Evolutionary conservation across 2,888 invertebrate species (phyloP).

Genomic region (Trichopria drosophilae): DNA sequence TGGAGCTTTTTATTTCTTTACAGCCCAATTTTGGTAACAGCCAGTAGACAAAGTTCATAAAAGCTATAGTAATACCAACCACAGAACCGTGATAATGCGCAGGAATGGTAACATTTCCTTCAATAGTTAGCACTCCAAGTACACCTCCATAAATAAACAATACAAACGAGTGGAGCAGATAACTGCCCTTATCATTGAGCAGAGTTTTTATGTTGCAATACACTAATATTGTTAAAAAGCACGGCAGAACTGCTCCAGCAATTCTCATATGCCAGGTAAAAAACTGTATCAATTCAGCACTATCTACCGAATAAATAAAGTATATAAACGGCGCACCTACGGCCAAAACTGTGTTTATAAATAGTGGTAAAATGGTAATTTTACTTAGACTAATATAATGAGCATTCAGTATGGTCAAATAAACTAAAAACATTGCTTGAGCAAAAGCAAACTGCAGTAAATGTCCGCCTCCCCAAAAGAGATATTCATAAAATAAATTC

Average conservation of each 20-base stretch:
- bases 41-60: constrained; percentile 14
- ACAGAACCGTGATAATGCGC: constrained; percentile 16
- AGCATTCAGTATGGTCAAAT: constrained; percentile 13
- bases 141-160: constrained; percentile 14
- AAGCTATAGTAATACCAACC: constrained; percentile 13
- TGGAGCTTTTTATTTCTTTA: constrained; percentile 13
- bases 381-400: constrained; percentile 17
- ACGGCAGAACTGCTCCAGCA: constrained; percentile 18
- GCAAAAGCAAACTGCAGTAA: constrained; percentile 21
- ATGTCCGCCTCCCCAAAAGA: constrained; percentile 20
- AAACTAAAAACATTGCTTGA: constrained; percentile 19
- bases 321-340: constrained; percentile 19
- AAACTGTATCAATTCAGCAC: constrained; percentile 19
- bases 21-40: constrained; percentile 12
- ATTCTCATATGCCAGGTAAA: constrained; percentile 21
- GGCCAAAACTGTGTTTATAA: constrained; percentile 20
- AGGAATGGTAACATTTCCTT: constrained; percentile 16
- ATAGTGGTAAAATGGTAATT: constrained; percentile 17
- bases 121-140: constrained; percentile 16
- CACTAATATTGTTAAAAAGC: constrained; percentile 17
- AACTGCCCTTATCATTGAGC: constrained; percentile 13
- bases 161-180: constrained; percentile 13
- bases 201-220: constrained; percentile 13
- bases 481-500: constrained; percentile 19
- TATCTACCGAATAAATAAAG: constrained; percentile 19